Conservation (phyloP, 1,140 invertebrate species). For the Cyclargus thomasi region DNA sequence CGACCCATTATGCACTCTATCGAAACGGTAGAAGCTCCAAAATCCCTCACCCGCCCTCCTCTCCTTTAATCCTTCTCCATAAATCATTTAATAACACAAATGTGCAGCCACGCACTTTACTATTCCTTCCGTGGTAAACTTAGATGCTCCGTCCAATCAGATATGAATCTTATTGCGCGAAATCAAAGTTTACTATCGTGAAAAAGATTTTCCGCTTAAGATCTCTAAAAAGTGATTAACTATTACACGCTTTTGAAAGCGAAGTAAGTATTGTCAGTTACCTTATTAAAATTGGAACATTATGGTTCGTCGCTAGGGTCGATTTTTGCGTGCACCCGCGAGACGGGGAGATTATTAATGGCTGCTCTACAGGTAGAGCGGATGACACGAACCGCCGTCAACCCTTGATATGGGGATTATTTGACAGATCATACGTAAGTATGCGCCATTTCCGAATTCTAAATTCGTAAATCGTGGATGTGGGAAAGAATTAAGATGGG, state of each 20-base stretch:
- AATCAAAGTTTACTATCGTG: constrained; percentile 27
- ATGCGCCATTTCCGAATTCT: constrained; percentile 29
- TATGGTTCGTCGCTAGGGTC: constrained; percentile 24
- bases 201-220: not conserved
- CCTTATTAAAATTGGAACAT: constrained; percentile 27
- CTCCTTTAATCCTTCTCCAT: constrained; percentile 61
- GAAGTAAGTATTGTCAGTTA: constrained; percentile 36
- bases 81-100: constrained; percentile 75
- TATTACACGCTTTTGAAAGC: constrained; percentile 29
- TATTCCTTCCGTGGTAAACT: constrained; percentile 66
- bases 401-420: constrained; percentile 65
- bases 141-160: constrained; percentile 28
- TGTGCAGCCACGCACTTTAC: constrained; percentile 69
- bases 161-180: constrained; percentile 29
- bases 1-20: constrained; percentile 41
- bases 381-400: constrained; percentile 62
- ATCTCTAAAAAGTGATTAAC: not conserved
- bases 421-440: constrained; percentile 60
- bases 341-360: constrained; percentile 34
- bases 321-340: constrained; percentile 26
- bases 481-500: not conserved
- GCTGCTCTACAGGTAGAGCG: constrained; percentile 48
- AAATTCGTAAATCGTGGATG: not conserved
- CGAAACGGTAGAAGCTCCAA: constrained; percentile 33
- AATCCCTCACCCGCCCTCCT: constrained; percentile 33